Evolutionary conservation across 2,888 invertebrate species (phyloP), one percentile per base, ranked within the genome.

Genomic region (Aspidapion aeneum): DNA sequence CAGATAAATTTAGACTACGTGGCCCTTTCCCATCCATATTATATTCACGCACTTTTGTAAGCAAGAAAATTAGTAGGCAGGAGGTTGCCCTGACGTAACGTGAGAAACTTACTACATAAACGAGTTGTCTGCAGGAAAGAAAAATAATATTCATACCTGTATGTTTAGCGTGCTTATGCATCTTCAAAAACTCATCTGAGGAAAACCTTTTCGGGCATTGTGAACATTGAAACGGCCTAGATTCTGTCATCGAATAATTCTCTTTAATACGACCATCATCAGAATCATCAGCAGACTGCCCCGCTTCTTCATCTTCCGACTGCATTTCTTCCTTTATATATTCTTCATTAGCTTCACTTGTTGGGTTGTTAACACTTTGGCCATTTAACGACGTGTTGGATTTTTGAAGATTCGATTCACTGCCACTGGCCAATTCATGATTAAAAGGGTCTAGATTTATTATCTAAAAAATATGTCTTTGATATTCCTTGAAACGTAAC

Each of bases 391-490:
- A n/a, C n/a, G n/a, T n/a, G n/a, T n/a, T n/a, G n/a, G n/a, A n/a
- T 48, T 70, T 64, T 50, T 73, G 72, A 7, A 74, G 69, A 9
- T 73, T 74, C 18, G 65, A 57, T 20, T 71, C 73, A 1, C 68
- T 65, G 21, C 65, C 35, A 35, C 35, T 35, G 3, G 5, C 35
- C 35, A 35, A 12, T 7, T 35, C 35, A 35, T 74, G 85, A 81
- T 66, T 81, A 71, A 83, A 87, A 1, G 87, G 86, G 74, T 87
- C 86, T 12, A 87, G 80, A 77, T 80, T 85, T 17, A 87, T 85
- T 51, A 87, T 83, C 84, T 67, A 57, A 18, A 67, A 63, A 20
- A 19, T n/a, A n/a, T n/a, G n/a, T n/a, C n/a, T n/a, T n/a, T 20
- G 18, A 57, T 57, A 57, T 16, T 9, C 16, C 16, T 16, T 12